phyloP scores from a whole-genome alignment of 2,113 vertebrate species.

The Channa argus region DNA sequence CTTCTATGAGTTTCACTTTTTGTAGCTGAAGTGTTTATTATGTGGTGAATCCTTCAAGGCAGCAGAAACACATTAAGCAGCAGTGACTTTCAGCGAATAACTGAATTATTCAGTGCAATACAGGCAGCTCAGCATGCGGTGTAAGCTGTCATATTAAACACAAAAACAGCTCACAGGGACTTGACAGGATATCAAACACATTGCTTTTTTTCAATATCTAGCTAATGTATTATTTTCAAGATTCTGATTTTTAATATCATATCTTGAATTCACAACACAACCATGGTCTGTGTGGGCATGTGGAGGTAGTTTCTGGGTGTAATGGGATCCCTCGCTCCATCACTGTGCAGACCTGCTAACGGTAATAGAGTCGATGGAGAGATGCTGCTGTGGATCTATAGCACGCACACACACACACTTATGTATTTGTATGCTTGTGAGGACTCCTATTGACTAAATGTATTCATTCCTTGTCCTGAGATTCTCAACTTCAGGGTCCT shows the following conservation, averaged over 20 bases:
- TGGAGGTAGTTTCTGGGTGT: background rate
- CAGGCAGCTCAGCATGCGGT: constrained; percentile 22
- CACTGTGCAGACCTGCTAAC: constrained; percentile 1
- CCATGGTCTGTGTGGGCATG: background rate
- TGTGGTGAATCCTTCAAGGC: background rate
- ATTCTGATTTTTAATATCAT: background rate
- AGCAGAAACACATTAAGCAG: background rate
- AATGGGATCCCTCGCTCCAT: background rate
- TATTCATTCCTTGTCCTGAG: background rate
- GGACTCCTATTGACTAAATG: background rate
- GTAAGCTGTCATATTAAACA: constrained; percentile 26
- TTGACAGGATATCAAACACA: background rate
- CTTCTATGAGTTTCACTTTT: background rate
- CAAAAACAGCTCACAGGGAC: constrained; percentile 14
- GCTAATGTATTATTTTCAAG: background rate
- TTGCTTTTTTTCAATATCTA: background rate
- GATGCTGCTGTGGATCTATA: background rate
- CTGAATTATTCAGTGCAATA: constrained; percentile 28
- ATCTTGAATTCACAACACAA: background rate
- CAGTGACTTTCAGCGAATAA: constrained; percentile 1
- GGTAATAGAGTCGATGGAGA: background rate
- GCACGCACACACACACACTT: background rate
- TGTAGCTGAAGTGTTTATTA: background rate
- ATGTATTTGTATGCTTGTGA: background rate
- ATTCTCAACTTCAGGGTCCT: no score